phyloP scores from a whole-genome alignment of 2,888 invertebrate species.

The Melolontha melolontha region DNA sequence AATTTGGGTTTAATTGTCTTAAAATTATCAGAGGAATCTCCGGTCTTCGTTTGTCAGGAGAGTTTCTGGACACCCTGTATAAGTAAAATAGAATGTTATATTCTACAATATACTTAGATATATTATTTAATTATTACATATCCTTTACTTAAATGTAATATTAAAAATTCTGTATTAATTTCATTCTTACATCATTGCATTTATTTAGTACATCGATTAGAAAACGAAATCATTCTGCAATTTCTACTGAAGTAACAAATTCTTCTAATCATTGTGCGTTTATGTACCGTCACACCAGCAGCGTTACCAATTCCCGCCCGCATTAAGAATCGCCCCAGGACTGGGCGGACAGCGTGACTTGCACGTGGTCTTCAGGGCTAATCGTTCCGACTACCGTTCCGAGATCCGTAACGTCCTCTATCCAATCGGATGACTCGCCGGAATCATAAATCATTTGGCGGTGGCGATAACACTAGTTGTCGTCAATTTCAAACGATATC shows the following conservation, averaged over 20 bases:
- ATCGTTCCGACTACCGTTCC: slow-evolving; percentile 54
- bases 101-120: too few relatives aligned
- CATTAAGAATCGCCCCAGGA: slow-evolving; percentile 47
- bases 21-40: too few relatives aligned
- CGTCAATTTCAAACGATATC: slow-evolving; percentile 40
- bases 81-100: too few relatives aligned
- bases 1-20: too few relatives aligned
- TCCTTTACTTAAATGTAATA: too few relatives aligned
- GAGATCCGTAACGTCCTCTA: slow-evolving; percentile 45
- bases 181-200: too few relatives aligned
- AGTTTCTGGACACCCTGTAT: too few relatives aligned
- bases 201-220: too few relatives aligned
- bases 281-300: slow-evolving; percentile 11
- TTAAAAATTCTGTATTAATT: too few relatives aligned
- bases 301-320: slow-evolving; percentile 24
- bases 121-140: too few relatives aligned
- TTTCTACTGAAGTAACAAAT: slow-evolving; percentile 4
- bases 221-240: not conserved
- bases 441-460: slow-evolving; percentile 54
- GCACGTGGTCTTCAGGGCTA: slow-evolving; percentile 56
- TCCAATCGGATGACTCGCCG: slow-evolving; percentile 51
- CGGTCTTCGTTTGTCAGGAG: too few relatives aligned
- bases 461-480: slow-evolving; percentile 48
- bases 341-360: slow-evolving; percentile 56
- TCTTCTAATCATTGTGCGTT: slow-evolving; percentile 14